These are phyloP conservation scores for Bovichtus diacanthus DNA, from an alignment of 2,797 vertebrate species.

Conservation along the genomic window DNA sequence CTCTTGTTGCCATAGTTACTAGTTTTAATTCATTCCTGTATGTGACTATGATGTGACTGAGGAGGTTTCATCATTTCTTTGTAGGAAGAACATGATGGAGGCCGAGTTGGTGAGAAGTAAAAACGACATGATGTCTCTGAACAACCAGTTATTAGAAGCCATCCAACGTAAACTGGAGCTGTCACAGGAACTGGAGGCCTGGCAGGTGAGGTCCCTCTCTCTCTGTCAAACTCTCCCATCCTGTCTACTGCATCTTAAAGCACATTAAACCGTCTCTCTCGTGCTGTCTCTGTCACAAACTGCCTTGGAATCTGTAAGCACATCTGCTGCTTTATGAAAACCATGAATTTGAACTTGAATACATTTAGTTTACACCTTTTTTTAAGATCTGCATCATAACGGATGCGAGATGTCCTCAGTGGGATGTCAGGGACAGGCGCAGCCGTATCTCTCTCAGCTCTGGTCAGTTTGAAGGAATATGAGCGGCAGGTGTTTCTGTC, in stretches of 20 bases:
- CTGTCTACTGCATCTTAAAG: neutral
- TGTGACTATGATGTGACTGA: slow-evolving; percentile 16
- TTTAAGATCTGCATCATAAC: neutral
- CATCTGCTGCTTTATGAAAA: neutral
- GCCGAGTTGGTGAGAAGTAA: slow-evolving; percentile 85
- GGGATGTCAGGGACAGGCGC: slow-evolving; percentile 20
- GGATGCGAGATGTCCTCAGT: slow-evolving; percentile 11
- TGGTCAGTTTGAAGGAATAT: slow-evolving; percentile 39
- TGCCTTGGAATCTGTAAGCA: neutral
- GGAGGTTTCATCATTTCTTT: slow-evolving; percentile 11
- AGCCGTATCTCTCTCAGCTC: slow-evolving; percentile 20
- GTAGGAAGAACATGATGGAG: slow-evolving; percentile 90
- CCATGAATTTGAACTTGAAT: neutral
- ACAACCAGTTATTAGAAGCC: slow-evolving; percentile 90
- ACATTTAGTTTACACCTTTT: slow-evolving; percentile 1
- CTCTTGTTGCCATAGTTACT: neutral
- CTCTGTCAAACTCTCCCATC: neutral
- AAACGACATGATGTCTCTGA: slow-evolving; percentile 86
- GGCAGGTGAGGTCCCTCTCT: slow-evolving; percentile 84
- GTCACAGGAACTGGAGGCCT: slow-evolving; percentile 91
- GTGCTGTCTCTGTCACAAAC: neutral
- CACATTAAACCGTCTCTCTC: neutral
- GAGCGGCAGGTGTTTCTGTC: slow-evolving; percentile 58
- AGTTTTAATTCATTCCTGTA: neutral
- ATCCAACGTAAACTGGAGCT: slow-evolving; percentile 90